These are phyloP conservation scores for Cephus nigrinus DNA, from an alignment of 2,888 invertebrate genomes.

Conservation along the genomic window DNA sequence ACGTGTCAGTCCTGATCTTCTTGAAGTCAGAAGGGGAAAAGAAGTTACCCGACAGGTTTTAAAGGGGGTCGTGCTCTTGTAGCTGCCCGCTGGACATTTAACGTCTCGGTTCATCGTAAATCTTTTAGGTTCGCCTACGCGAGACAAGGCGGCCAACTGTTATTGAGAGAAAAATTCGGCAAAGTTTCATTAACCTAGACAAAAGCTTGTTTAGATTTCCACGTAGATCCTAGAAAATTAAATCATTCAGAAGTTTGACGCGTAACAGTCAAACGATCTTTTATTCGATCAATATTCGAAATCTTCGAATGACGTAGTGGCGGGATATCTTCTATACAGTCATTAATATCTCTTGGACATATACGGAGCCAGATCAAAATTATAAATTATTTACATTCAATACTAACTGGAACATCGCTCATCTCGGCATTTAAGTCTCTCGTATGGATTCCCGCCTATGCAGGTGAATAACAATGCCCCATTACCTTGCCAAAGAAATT, in stretches of 20 bases:
- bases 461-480: neutral
- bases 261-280: no score
- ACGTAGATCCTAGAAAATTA: neutral
- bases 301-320: constrained; percentile 26
- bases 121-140: constrained; percentile 9
- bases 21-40: constrained; percentile 23
- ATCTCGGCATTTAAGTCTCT: neutral
- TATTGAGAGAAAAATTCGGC: neutral
- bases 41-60: constrained; percentile 52
- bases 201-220: neutral
- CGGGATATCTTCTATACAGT: neutral
- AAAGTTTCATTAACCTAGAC: neutral
- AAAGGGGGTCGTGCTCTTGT: constrained; percentile 34
- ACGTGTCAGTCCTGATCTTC: constrained; percentile 13
- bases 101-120: constrained; percentile 26
- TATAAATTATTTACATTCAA: neutral
- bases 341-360: neutral
- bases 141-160: neutral
- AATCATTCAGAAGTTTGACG: neutral
- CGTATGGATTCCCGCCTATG: neutral
- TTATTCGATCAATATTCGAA: neutral
- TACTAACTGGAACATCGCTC: neutral
- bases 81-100: constrained; percentile 29
- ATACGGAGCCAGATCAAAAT: neutral
- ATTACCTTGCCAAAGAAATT: neutral